A percentile compares a stretch with the other conserved stretches of the same genome.
Evolutionary conservation across 2,888 invertebrate species (phyloP).

Genomic region (Hemicrepidius hirtus): DNA sequence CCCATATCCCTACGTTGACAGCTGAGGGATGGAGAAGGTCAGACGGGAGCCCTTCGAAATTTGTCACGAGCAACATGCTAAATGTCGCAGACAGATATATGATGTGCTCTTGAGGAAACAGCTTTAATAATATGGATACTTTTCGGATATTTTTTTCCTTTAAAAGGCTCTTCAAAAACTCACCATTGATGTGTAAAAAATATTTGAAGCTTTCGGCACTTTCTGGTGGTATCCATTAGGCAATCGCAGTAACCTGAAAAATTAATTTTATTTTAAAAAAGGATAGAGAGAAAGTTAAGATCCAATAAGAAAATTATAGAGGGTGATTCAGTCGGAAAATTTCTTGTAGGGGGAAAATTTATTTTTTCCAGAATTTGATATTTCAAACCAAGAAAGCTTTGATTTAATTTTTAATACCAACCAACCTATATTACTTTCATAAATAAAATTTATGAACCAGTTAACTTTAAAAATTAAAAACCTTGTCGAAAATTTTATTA

Average conservation of each 20-base stretch:
- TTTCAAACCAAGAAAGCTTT: no score
- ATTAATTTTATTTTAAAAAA: no score
- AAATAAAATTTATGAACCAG: no score
- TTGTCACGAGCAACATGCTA: constrained; percentile 58
- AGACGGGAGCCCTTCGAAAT: constrained; percentile 51
- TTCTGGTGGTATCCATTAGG: constrained; percentile 8
- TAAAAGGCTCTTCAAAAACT: constrained; percentile 7
- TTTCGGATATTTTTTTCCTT: neutral
- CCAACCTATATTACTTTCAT: no score
- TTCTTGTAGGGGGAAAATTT: no score
- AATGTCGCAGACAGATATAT: constrained; percentile 58
- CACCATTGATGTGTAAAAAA: neutral
- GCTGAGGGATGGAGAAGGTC: constrained; percentile 54
- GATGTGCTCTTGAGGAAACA: constrained; percentile 35
- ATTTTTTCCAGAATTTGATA: no score
- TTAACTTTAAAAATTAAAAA: no score
- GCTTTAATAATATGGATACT: constrained; percentile 18
- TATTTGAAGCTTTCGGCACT: constrained; percentile 11
- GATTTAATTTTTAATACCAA: no score
- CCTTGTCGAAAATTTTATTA: no score
- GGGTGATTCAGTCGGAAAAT: no score
- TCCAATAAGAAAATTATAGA: no score
- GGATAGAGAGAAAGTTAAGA: no score
- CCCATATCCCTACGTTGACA: constrained; percentile 49
- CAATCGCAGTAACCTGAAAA: neutral